Conservation (phyloP, 2,888 invertebrate species). For the Choreutis nemorana region DNA sequence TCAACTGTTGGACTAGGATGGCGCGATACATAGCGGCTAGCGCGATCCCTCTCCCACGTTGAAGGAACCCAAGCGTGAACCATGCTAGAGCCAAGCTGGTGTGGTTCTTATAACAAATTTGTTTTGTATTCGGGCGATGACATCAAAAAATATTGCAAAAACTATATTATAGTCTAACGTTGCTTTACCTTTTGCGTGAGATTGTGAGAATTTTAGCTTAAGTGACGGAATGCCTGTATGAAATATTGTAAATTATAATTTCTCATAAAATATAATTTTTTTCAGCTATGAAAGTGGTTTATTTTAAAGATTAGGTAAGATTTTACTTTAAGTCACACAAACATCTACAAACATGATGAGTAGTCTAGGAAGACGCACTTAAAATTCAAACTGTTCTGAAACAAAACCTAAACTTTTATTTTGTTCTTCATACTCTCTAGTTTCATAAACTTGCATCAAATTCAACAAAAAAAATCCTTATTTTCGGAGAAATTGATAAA, state of each 20-base stretch:
- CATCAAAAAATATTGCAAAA: conserved; percentile 61
- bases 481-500: no score
- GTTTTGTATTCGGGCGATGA: conserved; percentile 51
- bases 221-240: conserved; percentile 68
- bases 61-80: no score
- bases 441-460: no score
- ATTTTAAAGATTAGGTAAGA: conserved; percentile 26
- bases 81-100: conserved; percentile 26
- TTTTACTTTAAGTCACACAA: conserved; percentile 3
- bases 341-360: no score
- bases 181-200: conserved; percentile 68
- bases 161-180: conserved; percentile 68
- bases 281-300: conserved; percentile 61
- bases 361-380: no score
- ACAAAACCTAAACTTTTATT: no score
- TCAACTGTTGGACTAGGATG: no score
- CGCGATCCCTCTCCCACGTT: no score
- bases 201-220: conserved; percentile 68
- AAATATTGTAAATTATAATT: conserved; percentile 70
- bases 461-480: no score
- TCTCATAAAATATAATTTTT: conserved; percentile 70
- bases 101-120: conserved; percentile 43
- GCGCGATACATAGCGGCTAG: no score
- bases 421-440: no score
- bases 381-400: no score